Conservation (phyloP, 2,797 vertebrate genomes). For the Falco rusticolus region DNA sequence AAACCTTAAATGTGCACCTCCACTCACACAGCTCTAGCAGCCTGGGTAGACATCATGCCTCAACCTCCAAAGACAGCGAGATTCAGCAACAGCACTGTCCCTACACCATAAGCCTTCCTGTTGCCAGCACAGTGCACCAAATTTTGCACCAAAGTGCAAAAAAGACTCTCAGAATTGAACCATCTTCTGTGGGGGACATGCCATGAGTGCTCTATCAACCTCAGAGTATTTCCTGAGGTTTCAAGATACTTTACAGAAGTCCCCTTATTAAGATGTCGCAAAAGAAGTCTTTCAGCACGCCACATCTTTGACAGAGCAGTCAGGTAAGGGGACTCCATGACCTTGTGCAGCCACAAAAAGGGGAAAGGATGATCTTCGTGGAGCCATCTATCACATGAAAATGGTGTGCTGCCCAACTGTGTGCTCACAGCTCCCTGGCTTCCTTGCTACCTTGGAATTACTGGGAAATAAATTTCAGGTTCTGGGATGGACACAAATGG, state of each 20-base stretch:
- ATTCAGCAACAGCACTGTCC: not conserved
- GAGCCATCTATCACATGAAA: not conserved
- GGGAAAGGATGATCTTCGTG: not conserved
- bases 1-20: not conserved
- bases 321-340: not conserved
- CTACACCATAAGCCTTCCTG: not conserved
- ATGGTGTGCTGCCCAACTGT: accelerated
- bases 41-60: not conserved
- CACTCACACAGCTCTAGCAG: not conserved
- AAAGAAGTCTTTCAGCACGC: not conserved
- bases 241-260: not conserved
- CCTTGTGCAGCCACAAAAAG: not conserved
- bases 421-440: not conserved
- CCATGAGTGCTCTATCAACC: not conserved
- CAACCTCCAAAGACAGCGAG: not conserved
- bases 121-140: not conserved
- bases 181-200: not conserved
- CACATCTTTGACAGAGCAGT: not conserved
- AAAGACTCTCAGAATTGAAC: not conserved
- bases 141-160: not conserved
- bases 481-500: not conserved
- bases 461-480: not conserved
- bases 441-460: not conserved
- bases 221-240: not conserved
- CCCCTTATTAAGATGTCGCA: not conserved